phyloP scores from a whole-genome alignment of 2,888 invertebrate genomes.

The Patella ulyssiponensis region DNA sequence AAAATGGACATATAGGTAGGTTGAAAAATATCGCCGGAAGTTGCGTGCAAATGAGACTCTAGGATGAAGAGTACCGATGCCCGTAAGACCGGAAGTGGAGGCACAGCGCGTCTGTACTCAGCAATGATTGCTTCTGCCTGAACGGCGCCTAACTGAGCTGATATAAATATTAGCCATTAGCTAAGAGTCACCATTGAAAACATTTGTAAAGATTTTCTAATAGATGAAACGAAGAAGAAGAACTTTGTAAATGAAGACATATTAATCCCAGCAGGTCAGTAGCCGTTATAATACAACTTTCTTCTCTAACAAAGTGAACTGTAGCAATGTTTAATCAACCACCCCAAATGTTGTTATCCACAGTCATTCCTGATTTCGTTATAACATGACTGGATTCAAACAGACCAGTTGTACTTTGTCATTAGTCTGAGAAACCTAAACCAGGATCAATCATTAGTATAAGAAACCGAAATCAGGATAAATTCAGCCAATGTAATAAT shows the following conservation, averaged over 20 bases:
- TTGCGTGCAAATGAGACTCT: constrained; percentile 44
- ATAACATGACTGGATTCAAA: no score
- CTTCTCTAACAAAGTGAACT: not conserved
- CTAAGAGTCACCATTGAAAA: constrained; percentile 13
- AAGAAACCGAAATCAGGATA: no score
- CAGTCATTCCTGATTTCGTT: no score
- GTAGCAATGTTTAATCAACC: constrained; percentile 9
- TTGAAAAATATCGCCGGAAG: constrained; percentile 40
- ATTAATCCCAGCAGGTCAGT: not conserved
- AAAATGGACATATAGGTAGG: constrained; percentile 34
- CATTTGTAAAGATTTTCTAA: constrained; percentile 9
- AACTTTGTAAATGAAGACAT: constrained; percentile 4
- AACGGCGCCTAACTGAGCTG: constrained; percentile 10
- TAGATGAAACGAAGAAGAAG: constrained; percentile 9
- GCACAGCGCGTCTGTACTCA: constrained; percentile 20
- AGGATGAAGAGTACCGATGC: constrained; percentile 32
- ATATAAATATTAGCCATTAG: constrained; percentile 27
- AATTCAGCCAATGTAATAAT: no score
- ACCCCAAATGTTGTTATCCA: not conserved
- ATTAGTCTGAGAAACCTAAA: no score
- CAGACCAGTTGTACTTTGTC: no score
- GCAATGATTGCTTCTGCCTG: constrained; percentile 25
- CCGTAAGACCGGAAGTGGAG: constrained; percentile 28
- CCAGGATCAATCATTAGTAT: no score
- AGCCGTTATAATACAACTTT: not conserved